Conservation (phyloP, 92 coral and sea anemone species). For the Parazoanthus darwini region DNA sequence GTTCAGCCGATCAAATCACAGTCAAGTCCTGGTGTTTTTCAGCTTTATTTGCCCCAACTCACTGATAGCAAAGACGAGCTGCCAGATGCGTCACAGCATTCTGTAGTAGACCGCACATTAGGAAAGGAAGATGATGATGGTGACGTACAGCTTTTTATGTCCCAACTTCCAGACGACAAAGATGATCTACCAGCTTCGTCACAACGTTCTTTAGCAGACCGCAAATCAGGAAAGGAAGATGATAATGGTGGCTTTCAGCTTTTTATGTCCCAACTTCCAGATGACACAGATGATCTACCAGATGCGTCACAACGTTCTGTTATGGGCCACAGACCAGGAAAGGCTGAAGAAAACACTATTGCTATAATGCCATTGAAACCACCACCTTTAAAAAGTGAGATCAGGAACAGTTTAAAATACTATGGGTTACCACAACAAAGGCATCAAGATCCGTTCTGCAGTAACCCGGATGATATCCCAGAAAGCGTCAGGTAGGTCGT, state of each 20-base stretch:
- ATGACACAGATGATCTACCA: neutral
- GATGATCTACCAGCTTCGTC: neutral
- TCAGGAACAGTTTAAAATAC: slow-evolving; percentile 58
- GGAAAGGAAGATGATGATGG: too few relatives aligned
- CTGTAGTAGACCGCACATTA: neutral
- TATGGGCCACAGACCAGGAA: neutral
- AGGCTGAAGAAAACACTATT: neutral
- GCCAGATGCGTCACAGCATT: neutral
- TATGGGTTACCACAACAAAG: slow-evolving; percentile 81
- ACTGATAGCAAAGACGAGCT: neutral
- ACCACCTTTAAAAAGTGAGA: slow-evolving; percentile 68
- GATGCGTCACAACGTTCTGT: neutral
- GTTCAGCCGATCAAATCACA: neutral
- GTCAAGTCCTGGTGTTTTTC: neutral
- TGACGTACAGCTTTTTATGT: too few relatives aligned
- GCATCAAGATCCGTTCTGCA: slow-evolving; percentile 87
- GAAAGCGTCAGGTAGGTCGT: slow-evolving; percentile 65
- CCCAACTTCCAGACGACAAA: neutral
- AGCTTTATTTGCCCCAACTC: neutral
- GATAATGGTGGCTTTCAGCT: too few relatives aligned
- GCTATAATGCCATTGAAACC: slow-evolving; percentile 63
- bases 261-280: neutral
- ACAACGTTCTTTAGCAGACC: neutral
- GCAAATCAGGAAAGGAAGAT: neutral
- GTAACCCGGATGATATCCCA: slow-evolving; percentile 93